A percentile compares a stretch with the other conserved stretches of the same genome.
Conservation (phyloP, 2,888 invertebrate species). For the Tenthredo livida region DNA sequence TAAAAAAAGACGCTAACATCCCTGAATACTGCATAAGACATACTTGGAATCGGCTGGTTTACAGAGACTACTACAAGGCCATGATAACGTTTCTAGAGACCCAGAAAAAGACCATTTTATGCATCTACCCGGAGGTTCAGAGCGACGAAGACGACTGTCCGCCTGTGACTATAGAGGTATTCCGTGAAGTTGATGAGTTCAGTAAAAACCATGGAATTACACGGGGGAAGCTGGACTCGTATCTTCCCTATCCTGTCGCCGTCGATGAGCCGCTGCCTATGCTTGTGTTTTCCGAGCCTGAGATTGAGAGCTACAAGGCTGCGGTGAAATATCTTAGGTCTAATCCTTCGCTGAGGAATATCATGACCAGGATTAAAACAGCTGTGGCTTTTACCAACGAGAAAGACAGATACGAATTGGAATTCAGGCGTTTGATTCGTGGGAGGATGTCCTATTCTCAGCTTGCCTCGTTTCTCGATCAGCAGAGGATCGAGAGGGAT, state of each 20-base stretch:
- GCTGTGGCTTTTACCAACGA: constrained; percentile 57
- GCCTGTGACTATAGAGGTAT: constrained; percentile 64
- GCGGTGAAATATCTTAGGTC: constrained; percentile 65
- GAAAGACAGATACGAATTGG: constrained; percentile 56
- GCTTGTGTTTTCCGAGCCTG: constrained; percentile 65
- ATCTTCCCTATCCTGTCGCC: constrained; percentile 69
- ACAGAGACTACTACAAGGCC: constrained; percentile 61
- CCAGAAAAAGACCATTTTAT: constrained; percentile 70
- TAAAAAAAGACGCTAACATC: constrained; percentile 57
- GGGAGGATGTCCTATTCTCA: constrained; percentile 25
- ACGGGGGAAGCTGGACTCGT: constrained; percentile 58
- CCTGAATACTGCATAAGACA: constrained; percentile 55
- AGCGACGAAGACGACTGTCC: constrained; percentile 68
- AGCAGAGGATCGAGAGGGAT: not conserved
- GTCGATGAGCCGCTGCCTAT: constrained; percentile 64
- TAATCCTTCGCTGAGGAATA: constrained; percentile 55
- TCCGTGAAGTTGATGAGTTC: constrained; percentile 69
- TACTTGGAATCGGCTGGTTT: constrained; percentile 57
- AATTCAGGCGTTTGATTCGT: constrained; percentile 23
- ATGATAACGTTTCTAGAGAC: constrained; percentile 65
- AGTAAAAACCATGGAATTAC: constrained; percentile 63
- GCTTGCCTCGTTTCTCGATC: constrained; percentile 14
- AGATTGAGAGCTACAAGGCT: constrained; percentile 65
- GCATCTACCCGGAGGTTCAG: constrained; percentile 70
- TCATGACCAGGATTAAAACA: constrained; percentile 58